A percentile compares a stretch with the other conserved stretches of the same genome.
These are phyloP conservation scores for Astropecten irregularis DNA, from an alignment of 53 echinoderm and acorn worm species.

Conservation along the genomic window DNA sequence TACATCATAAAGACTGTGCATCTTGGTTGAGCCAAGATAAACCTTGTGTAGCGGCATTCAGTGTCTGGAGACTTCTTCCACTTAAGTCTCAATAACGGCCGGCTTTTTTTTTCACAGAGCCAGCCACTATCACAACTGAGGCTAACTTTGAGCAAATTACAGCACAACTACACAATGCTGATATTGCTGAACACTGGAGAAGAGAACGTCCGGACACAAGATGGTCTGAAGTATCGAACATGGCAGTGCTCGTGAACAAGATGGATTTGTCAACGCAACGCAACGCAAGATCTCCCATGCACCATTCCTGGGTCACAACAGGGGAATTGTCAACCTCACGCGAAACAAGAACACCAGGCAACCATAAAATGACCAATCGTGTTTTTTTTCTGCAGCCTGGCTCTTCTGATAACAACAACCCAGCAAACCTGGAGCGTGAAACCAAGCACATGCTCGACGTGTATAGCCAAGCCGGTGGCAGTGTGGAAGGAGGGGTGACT, in stretches of 20 bases:
- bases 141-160: constrained; percentile 1
- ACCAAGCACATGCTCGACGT: neutral
- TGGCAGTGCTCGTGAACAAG: constrained; percentile 39
- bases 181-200: constrained; percentile 15
- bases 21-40: constrained; percentile 24
- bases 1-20: no score
- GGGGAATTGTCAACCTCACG: constrained; percentile 1
- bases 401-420: neutral
- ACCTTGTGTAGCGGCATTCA: constrained; percentile 46
- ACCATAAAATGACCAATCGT: constrained; percentile 25
- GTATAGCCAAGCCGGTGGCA: neutral
- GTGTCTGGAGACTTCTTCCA: constrained; percentile 45
- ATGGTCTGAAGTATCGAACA: constrained; percentile 54
- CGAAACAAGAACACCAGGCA: neutral
- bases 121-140: neutral
- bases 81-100: constrained; percentile 29
- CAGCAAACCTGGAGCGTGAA: neutral
- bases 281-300: constrained; percentile 8
- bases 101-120: constrained; percentile 23
- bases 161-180: neutral
- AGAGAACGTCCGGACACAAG: constrained; percentile 22
- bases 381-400: constrained; percentile 35
- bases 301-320: constrained; percentile 24
- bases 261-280: constrained; percentile 44
- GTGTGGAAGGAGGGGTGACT: neutral